Evolutionary conservation across 2,113 vertebrate species (phyloP), one percentile per base, ranked within the genome.

Genomic region (Ctenodactylus gundi): DNA sequence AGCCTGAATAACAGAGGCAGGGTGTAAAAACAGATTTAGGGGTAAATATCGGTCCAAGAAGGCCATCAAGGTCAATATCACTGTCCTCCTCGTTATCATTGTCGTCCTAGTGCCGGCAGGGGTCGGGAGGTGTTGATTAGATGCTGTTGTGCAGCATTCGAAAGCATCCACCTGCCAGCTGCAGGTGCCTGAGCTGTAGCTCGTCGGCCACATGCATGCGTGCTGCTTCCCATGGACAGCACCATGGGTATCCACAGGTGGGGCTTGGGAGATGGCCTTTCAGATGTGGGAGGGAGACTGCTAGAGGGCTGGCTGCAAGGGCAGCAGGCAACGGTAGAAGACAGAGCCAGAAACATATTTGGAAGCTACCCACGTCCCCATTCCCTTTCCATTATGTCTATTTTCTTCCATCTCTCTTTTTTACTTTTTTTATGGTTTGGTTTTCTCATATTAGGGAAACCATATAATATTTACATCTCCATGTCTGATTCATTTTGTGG

Each of bases 201-300:
- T 64, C 4, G 10, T 4, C 36, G 15, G 46, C 8, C 8, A 11
- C 4, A 0, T 7, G 4, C 31, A 1, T 10, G 10, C 12, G 8
- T 7, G 3, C 29, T 34, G 44, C 17, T 75, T 75, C 72, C 46
- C 29, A 2, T 15, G 1, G 11, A 18, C 14, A 20, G 4, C 72
- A 44, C 46, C 29, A 2, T 15, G 1, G 11, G 17, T 11, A 20
- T 6, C 72, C 46, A 36, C 34, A 67, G 86, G 21, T 78, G 53
- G 34, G 39, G 51, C 17, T 81, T 76, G n/a, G 36, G 65, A 80
- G 49, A 51, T 21, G 62, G 14, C 44, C 78, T 91, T 77, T 88
- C 84, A 82, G 41, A 88, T 49, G 27, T 51, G 21, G 15, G 41
- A 90, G 58, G 57, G 62, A 72, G 51, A 76, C 39, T 78, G 29